Base-by-base conservation (phyloP, 2,113 vertebrate genomes). In the Sturnira hondurensis region DNA sequence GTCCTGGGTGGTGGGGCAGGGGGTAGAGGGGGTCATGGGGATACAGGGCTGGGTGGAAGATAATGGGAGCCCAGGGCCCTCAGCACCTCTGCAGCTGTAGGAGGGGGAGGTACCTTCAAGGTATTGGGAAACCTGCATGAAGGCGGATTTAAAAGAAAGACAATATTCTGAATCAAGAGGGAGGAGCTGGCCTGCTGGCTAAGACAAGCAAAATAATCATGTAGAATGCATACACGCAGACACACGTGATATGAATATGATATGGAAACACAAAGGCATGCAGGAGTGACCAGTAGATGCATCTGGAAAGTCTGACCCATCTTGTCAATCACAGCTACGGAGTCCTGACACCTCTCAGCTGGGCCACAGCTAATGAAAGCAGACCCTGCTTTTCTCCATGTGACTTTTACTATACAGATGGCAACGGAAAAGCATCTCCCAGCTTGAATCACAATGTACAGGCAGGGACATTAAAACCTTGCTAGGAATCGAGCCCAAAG, bases 21-120 rank as follows among this genome's bases (percentile, higher is more conserved):
- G 52, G 52, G 52, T 38, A 26, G 24, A 22, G 8, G 12, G 14
- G n/a, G 20, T 91, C 54, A 85, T 91, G 77, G 94, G 56, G 82
- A 91, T 77, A 56, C 71, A 89, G 90, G 95, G 98, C 98, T 98
- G 97, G 93, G 97, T 96, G 96, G 98, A 96, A 97, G 98, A 95
- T 52, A 93, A 78, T 85, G 93, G 93, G 95, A 97, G 97, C 97
- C 96, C 97, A 96, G 74, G 22, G 78, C 83, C 96, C 94, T 89
- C 90, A 76, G 87, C 93, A 83, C 80, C 74, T 95, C 50, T 88
- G 96, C 76, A 83, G 80, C 74, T 97, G 92, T 77, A 78, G 77
- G 92, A 86, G 95, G 78, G 80, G 22, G 65, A 95, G 78, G 65
- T 38, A 74, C 65, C 94, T 70, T 2, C 84, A 36, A 11, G 54